These are phyloP conservation scores for Pammene fasciana DNA, from an alignment of 2,888 invertebrate species.

Conservation along the genomic window DNA sequence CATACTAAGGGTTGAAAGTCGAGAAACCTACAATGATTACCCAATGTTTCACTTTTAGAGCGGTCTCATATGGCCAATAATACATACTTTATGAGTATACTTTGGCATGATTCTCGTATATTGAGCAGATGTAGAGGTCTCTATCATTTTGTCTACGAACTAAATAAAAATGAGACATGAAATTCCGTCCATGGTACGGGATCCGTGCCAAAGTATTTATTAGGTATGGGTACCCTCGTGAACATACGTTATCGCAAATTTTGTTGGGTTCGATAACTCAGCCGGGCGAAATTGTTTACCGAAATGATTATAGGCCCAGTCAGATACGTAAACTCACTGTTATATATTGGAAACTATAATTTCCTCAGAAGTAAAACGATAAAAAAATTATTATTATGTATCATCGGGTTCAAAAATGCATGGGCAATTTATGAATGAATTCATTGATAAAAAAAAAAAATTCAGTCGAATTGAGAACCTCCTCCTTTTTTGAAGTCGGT, in stretches of 20 bases:
- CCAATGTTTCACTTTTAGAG: background rate
- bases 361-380: background rate
- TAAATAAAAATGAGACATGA: background rate
- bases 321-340: constrained; percentile 4
- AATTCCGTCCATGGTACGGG: background rate
- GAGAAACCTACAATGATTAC: too few relatives aligned
- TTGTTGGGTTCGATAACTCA: constrained; percentile 7
- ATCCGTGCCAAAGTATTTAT: constrained; percentile 19
- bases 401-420: too few relatives aligned
- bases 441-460: too few relatives aligned
- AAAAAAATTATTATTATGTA: too few relatives aligned
- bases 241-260: background rate
- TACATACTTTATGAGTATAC: background rate
- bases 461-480: too few relatives aligned
- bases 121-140: background rate
- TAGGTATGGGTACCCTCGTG: background rate
- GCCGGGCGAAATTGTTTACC: background rate
- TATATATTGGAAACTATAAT: background rate
- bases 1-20: too few relatives aligned
- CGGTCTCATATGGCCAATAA: background rate
- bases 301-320: background rate
- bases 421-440: too few relatives aligned
- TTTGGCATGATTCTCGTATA: constrained; percentile 6
- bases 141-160: background rate
- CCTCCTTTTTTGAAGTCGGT: too few relatives aligned